Evolutionary conservation across 2,888 invertebrate species (phyloP), one percentile per base, ranked within the genome.

Genomic region (Hirudinaria manillensis): DNA sequence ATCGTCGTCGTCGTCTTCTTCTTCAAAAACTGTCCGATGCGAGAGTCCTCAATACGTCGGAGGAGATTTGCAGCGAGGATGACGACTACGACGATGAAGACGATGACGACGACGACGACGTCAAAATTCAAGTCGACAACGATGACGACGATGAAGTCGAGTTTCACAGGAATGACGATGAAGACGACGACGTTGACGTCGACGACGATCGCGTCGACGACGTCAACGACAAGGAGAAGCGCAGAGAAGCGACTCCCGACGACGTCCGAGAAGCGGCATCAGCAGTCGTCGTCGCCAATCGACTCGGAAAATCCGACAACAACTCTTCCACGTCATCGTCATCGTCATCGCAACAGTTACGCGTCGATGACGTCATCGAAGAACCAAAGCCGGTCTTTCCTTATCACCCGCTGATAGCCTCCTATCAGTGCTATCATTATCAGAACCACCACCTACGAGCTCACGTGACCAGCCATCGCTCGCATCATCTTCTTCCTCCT

Each of bases 341-440:
- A 56, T 6, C 27, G 61, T 56, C 29, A 7, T 61, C 61, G 45
- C 45, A 45, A 45, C 45, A 45, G 45, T 45, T 45, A 45, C 45
- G 45, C 16, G 13, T 16, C 45, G 45, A 45, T 45, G 45, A 45
- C 45, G 45, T 45, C 45, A 7, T 16, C 45, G 16, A 45, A 16
- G 45, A 45, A 16, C 45, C 13, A 10, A 10, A 45, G 45, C 13
- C 45, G 45, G 45, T 7, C 61, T 7, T 27, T 61, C 61, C 61
- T 4, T 61, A 61, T n/a, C 61, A 61, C n/a, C 61, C 61, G 1
- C 29, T 61, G 61, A 61, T 61, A 13, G 61, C 29, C 19, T 61
- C 61, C 61, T 61, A 68, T n/a, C 68, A 32, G n/a, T 34, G 36
- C 36, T 68, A 68, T 68, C 68, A 68, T 24, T 34, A 68, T 68